Percentiles rank a stretch among this genome's conserved stretches.
phyloP scores from a whole-genome alignment of 2,113 vertebrate species.

The Pungitius pungitius region DNA sequence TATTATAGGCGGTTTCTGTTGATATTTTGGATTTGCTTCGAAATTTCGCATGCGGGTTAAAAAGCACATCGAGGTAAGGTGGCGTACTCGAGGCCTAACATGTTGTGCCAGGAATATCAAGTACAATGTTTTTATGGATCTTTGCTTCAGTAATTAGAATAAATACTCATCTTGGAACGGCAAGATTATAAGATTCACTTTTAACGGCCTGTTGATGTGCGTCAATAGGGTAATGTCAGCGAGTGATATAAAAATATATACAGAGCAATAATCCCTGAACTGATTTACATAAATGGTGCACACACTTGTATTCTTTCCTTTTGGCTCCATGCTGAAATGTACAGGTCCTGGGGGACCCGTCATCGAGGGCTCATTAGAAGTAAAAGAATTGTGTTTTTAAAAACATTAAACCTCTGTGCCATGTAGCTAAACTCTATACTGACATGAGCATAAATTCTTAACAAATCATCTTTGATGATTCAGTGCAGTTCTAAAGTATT shows the following conservation, averaged over 20 bases:
- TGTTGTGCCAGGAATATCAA: constrained; percentile 21
- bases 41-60: background rate
- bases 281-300: background rate
- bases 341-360: background rate
- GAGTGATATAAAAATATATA: background rate
- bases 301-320: background rate
- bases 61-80: background rate
- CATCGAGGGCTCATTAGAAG: constrained; percentile 18
- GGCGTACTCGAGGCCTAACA: background rate
- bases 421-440: background rate
- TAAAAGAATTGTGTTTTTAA: constrained; percentile 6
- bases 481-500: background rate
- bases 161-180: background rate
- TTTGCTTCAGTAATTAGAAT: constrained; percentile 18
- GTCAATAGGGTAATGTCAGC: background rate
- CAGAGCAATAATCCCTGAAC: background rate
- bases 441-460: background rate
- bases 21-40: constrained; percentile 1
- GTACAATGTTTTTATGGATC: constrained; percentile 9
- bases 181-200: background rate
- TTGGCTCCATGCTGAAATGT: background rate
- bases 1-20: constrained; percentile 34
- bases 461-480: background rate
- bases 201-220: background rate
- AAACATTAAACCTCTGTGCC: background rate